Conservation (phyloP, 2,113 vertebrate genomes). For the Nesogale talazaci region DNA sequence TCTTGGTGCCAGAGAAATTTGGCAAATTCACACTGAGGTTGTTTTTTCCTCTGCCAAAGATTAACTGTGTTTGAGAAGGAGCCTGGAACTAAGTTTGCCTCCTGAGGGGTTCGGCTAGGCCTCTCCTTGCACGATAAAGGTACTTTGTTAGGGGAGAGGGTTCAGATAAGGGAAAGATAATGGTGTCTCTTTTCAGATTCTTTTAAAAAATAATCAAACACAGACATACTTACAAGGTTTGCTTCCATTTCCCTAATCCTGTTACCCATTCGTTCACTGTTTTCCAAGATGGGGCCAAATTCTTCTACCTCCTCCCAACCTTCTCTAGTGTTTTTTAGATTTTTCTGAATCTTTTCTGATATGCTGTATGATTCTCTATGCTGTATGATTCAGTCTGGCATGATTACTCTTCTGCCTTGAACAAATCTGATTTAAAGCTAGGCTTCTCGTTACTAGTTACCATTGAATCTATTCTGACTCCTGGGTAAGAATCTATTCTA, state of each 20-base stretch:
- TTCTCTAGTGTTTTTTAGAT: neutral
- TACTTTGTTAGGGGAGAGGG: neutral
- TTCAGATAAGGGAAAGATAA: neutral
- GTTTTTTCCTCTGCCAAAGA: neutral
- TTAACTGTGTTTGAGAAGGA: neutral
- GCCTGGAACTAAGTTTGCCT: neutral
- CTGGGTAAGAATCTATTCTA: neutral
- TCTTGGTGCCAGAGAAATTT: neutral
- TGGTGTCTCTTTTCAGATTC: neutral
- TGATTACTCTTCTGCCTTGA: slow-evolving; percentile 4
- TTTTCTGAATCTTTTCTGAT: slow-evolving; percentile 20
- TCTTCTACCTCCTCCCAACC: neutral
- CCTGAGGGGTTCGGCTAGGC: neutral
- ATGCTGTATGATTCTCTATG: too few species aligned
- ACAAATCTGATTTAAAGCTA: slow-evolving; percentile 19
- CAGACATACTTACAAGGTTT: neutral
- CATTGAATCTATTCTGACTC: neutral
- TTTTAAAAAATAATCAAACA: slow-evolving; percentile 24
- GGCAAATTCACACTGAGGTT: neutral
- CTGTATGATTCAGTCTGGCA: neutral
- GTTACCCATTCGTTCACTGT: neutral
- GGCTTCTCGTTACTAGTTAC: neutral
- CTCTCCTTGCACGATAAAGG: neutral
- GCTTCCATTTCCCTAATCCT: neutral
- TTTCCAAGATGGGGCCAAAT: neutral